Conservation (phyloP, 2,113 vertebrate genomes). For the Gymnobelideus leadbeateri region DNA sequence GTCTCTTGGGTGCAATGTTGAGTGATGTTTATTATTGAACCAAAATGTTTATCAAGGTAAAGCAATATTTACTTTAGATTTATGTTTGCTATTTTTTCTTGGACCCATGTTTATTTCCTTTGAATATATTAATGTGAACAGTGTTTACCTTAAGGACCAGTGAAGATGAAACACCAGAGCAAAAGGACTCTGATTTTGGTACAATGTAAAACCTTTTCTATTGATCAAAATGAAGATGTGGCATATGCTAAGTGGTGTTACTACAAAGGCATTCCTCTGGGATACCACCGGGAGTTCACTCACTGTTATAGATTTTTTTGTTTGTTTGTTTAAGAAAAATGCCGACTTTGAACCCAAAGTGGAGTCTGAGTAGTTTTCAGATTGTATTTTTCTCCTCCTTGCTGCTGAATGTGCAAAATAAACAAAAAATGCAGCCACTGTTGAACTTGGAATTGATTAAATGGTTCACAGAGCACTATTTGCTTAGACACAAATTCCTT, state of each 20-base stretch:
- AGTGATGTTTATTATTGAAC: conserved; percentile 16
- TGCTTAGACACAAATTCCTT: background rate
- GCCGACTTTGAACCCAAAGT: background rate
- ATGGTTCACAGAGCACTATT: background rate
- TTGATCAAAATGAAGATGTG: background rate
- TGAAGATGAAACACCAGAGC: background rate
- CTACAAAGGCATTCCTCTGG: background rate
- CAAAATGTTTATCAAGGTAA: background rate
- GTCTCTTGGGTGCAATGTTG: background rate
- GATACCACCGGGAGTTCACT: background rate
- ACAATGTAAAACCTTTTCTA: background rate
- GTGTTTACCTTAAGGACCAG: background rate
- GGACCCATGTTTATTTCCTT: background rate
- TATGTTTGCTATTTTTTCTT: background rate
- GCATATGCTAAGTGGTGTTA: background rate
- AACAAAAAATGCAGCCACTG: conserved; percentile 19
- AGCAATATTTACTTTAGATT: background rate
- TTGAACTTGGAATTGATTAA: background rate
- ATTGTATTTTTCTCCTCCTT: conserved; percentile 38
- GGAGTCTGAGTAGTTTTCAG: background rate
- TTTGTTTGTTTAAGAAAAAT: background rate
- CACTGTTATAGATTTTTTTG: background rate
- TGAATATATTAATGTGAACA: background rate
- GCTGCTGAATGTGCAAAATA: conserved; percentile 34
- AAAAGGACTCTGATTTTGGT: background rate